phyloP scores from a whole-genome alignment of 2,113 vertebrate species.

The Phalacrocorax carbo region DNA sequence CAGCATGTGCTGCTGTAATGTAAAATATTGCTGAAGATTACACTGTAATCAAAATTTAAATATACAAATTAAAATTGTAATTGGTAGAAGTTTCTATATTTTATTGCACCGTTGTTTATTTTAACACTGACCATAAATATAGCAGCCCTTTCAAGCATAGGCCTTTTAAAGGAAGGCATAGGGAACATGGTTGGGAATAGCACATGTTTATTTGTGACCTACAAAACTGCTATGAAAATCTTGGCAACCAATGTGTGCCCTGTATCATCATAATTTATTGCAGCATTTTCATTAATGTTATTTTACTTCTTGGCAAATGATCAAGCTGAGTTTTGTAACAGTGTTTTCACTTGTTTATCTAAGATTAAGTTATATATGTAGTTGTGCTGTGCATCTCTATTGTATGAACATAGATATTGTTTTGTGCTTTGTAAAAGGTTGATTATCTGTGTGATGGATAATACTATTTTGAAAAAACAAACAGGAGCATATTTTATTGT shows the following conservation, averaged over 20 bases:
- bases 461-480: background rate
- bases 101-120: background rate
- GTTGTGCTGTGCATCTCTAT: background rate
- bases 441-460: background rate
- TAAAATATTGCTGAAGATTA: background rate
- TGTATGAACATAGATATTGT: background rate
- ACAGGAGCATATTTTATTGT: background rate
- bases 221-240: background rate
- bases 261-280: background rate
- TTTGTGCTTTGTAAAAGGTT: background rate
- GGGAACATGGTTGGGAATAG: background rate
- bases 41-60: background rate
- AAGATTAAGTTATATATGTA: background rate
- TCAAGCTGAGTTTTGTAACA: background rate
- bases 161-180: background rate
- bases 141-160: background rate
- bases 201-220: background rate
- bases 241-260: background rate
- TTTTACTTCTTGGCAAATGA: background rate
- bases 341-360: background rate
- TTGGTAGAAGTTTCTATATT: background rate
- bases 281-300: background rate
- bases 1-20: background rate
- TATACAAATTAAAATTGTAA: background rate
- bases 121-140: background rate